Base-by-base conservation (phyloP, 1,140 invertebrate genomes). In the Drosophila prosaltans region DNA sequence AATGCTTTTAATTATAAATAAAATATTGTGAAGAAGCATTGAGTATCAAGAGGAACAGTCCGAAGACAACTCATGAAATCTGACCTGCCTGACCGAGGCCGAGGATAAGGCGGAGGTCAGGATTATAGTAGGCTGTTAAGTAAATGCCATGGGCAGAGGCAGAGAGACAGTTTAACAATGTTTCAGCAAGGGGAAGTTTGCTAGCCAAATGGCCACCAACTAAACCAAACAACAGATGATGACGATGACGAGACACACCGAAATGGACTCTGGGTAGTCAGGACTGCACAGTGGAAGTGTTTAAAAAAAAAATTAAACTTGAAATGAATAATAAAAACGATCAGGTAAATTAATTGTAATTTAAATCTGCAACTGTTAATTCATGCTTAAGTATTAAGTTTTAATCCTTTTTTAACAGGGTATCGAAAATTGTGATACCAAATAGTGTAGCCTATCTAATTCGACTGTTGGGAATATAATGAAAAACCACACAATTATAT, bases 1-100 rank as follows among this genome's bases (percentile, higher is more conserved):
- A 69, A 55, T 66, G 78, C 58, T 66, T 51, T 85, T 72, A 78
- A 67, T 74, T 74, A 81, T 78, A 60, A 71, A 74, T 80, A 86
- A 39, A 69, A 88, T 59, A 82, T 73, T 66, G 79, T 75, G 69
- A 65, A 54, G 62, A 74, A 78, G 74, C 60, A 70, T 65, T 21
- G 21, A 77, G 66, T 51, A 51, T 26, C 45, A 30, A 30, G 28
- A 10, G 21, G 3, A 26, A 21, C 45, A 26, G 45, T 24, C 45
- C 2, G 16, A 48, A 48, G 45, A 48, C 16, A 45, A 21, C 54
- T 54, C 60, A 55, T 6, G 45, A 41, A 78, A 63, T 48, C 51
- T 70, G 64, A 76, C 59, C 70, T 59, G 36, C 28, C 54, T 26
- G n/a, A 8, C 26, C 28, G 30, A 40, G 66, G 4, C 32, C 9